Conservation (phyloP, 2,797 vertebrate species). For the Tadarida brasiliensis region DNA sequence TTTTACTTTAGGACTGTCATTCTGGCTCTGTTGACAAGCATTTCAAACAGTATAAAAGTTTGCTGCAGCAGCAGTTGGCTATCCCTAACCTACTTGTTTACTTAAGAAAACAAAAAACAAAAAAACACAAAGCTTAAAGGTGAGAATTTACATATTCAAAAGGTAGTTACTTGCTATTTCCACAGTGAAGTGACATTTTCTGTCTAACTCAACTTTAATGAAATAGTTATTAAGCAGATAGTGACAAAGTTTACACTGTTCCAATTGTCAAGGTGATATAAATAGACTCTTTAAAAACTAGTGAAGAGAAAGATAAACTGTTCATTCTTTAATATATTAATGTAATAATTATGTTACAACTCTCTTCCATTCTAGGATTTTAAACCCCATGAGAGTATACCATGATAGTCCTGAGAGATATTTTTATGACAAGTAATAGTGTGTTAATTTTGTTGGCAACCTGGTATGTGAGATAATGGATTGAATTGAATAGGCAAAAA, state of each 20-base stretch:
- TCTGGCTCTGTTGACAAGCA: constrained; percentile 35
- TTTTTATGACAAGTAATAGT: neutral
- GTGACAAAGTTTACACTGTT: constrained; percentile 66
- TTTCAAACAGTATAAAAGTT: constrained; percentile 43
- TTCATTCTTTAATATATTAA: constrained; percentile 43
- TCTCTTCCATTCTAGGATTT: constrained; percentile 15
- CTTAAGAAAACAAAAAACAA: constrained; percentile 23
- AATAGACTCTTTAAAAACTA: constrained; percentile 55
- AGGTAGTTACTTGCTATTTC: constrained; percentile 71
- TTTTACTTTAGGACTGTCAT: constrained; percentile 17
- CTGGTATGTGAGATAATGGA: neutral
- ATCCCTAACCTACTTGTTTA: constrained; percentile 64
- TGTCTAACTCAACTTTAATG: constrained; percentile 67
- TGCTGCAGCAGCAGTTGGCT: constrained; percentile 2
- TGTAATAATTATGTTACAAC: neutral
- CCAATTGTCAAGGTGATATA: constrained; percentile 29
- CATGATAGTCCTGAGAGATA: neutral
- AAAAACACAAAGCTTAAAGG: constrained; percentile 68
- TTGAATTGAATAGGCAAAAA: constrained; percentile 54
- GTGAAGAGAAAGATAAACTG: neutral
- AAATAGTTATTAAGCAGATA: constrained; percentile 70
- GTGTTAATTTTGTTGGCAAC: constrained; percentile 22
- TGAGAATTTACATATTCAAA: constrained; percentile 82
- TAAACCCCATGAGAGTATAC: neutral
- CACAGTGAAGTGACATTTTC: constrained; percentile 72